A percentile compares a stretch with the other conserved stretches of the same genome.
phyloP scores from a whole-genome alignment of 2,113 vertebrate genomes.

The Paramisgurnus dabryanus region DNA sequence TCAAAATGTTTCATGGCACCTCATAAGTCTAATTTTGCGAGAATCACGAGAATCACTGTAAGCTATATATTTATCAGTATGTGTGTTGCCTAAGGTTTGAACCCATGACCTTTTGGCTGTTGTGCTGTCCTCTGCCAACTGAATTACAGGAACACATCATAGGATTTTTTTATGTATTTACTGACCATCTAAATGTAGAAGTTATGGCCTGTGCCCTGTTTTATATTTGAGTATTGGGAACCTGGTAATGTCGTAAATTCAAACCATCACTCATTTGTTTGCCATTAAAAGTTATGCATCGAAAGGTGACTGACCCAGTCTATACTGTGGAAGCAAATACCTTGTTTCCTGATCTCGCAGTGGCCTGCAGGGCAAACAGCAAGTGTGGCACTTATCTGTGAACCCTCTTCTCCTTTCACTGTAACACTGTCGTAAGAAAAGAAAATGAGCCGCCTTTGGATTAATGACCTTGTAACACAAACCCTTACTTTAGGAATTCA shows the following conservation, averaged over 20 bases:
- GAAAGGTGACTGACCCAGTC: slow-evolving; percentile 46
- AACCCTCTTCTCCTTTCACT: slow-evolving; percentile 33
- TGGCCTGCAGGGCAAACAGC: slow-evolving; percentile 38
- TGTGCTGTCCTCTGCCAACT: too few species aligned
- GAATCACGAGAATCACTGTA: too few species aligned
- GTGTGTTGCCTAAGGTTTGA: too few species aligned
- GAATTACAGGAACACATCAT: too few species aligned
- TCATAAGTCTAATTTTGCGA: too few species aligned
- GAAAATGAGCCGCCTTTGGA: slow-evolving; percentile 31
- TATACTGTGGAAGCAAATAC: slow-evolving; percentile 39
- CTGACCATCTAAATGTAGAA: too few species aligned
- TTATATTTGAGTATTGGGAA: neutral
- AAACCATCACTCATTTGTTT: slow-evolving; percentile 10
- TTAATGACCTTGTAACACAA: slow-evolving; percentile 59
- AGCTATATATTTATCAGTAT: too few species aligned
- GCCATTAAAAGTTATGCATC: neutral
- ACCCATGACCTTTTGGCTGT: too few species aligned
- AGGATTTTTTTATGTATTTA: too few species aligned
- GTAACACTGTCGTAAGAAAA: slow-evolving; percentile 33
- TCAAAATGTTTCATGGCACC: too few species aligned
- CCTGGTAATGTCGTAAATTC: neutral
- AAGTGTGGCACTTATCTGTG: slow-evolving; percentile 39
- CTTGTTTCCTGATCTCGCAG: slow-evolving; percentile 12
- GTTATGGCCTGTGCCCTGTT: neutral
- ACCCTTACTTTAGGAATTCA: slow-evolving; percentile 50